These are phyloP conservation scores for Hanleya hanleyi DNA, from an alignment of 2,888 invertebrate genomes.

Conservation along the genomic window DNA sequence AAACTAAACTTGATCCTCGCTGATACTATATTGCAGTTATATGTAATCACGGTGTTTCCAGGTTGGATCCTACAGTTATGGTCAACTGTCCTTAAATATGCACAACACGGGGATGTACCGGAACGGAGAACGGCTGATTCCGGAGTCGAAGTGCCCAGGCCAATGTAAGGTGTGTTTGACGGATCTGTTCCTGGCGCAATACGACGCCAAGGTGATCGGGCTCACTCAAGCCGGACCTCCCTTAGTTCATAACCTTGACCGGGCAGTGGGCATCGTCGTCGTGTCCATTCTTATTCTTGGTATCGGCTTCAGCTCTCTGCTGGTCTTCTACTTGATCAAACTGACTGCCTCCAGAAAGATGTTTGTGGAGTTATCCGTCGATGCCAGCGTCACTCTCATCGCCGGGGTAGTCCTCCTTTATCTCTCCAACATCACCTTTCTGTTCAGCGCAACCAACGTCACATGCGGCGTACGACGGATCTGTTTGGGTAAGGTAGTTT, in stretches of 20 bases:
- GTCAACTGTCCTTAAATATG: not conserved
- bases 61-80: not conserved
- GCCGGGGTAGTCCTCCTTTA: not conserved
- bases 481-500: not conserved
- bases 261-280: not conserved
- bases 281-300: not conserved
- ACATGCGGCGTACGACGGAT: not conserved
- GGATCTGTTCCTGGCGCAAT: not conserved
- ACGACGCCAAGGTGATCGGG: not conserved
- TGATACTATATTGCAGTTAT: too few relatives aligned
- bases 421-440: constrained; percentile 3
- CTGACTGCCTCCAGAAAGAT: not conserved
- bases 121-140: not conserved
- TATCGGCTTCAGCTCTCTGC: not conserved
- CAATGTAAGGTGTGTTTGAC: constrained; percentile 1
- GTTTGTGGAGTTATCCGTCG: not conserved
- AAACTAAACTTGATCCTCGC: too few relatives aligned
- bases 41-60: too few relatives aligned
- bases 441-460: constrained; percentile 1
- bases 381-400: not conserved
- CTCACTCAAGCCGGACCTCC: not conserved
- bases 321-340: not conserved
- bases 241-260: not conserved
- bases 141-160: not conserved
- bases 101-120: constrained; percentile 2